Conservation (phyloP, 2,888 invertebrate genomes). For the Aphidoletes aphidimyza region DNA sequence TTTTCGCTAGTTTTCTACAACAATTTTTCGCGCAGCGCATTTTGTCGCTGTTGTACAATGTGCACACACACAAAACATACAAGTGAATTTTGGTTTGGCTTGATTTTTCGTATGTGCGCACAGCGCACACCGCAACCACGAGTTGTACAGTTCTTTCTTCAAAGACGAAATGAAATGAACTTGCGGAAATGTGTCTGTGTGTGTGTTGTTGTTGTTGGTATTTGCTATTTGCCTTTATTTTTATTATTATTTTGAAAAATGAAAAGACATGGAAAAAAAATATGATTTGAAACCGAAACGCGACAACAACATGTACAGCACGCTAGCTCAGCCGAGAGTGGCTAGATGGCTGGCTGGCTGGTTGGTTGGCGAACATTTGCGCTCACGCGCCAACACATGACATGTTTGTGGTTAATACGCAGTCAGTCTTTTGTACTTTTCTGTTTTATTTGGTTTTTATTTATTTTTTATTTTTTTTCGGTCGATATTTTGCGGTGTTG, state of each 20-base stretch:
- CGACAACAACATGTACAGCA: not conserved
- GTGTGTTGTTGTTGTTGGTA: too few relatives aligned
- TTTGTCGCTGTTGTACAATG: not conserved
- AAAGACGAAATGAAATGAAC: slow-evolving; percentile 21
- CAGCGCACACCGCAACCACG: not conserved
- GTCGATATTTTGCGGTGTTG: slow-evolving; percentile 19
- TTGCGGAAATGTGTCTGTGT: slow-evolving; percentile 35
- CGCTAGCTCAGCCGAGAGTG: not conserved
- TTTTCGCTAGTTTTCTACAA: too few relatives aligned
- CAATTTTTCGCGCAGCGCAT: not conserved
- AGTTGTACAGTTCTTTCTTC: slow-evolving; percentile 18
- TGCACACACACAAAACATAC: not conserved
- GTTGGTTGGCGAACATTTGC: not conserved
- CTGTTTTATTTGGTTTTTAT: too few relatives aligned
- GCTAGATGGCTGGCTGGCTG: not conserved
- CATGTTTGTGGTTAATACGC: not conserved
- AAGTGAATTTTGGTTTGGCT: not conserved
- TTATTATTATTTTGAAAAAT: too few relatives aligned
- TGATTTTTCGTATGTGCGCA: not conserved
- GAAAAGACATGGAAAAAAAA: not conserved
- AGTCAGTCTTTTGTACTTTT: too few relatives aligned
- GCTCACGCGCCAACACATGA: not conserved
- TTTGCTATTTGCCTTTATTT: too few relatives aligned
- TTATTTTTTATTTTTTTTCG: too few relatives aligned
- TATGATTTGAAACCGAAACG: slow-evolving; percentile 22